A percentile compares a stretch with the other conserved stretches of the same genome.
Conservation (phyloP, 2,797 vertebrate genomes). For the Pampus argenteus region DNA sequence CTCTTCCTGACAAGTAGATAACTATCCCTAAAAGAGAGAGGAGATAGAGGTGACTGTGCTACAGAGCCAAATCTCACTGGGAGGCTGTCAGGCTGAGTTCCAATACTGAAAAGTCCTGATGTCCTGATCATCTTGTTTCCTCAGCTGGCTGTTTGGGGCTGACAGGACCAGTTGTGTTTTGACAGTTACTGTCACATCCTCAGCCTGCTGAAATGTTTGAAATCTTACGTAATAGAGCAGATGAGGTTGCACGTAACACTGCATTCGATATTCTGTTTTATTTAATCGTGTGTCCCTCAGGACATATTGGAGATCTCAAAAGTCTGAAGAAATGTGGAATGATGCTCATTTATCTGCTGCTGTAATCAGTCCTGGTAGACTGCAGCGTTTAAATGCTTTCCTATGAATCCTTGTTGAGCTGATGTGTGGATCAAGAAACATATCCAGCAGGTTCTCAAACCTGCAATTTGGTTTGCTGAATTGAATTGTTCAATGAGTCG, state of each 20-base stretch:
- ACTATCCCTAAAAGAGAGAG: slow-evolving; percentile 68
- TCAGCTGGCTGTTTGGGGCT: slow-evolving; percentile 40
- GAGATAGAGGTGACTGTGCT: slow-evolving; percentile 77
- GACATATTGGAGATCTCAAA: slow-evolving; percentile 24
- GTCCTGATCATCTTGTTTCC: slow-evolving; percentile 60
- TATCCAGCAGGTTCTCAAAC: neutral
- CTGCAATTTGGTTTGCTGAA: slow-evolving; percentile 19
- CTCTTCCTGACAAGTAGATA: slow-evolving; percentile 73
- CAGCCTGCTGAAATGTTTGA: slow-evolving; percentile 41
- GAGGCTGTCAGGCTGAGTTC: slow-evolving; percentile 68
- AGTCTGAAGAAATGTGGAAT: neutral
- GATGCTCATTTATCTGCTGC: neutral
- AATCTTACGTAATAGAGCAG: slow-evolving; percentile 33
- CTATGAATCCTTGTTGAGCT: neutral
- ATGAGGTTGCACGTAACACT: slow-evolving; percentile 21
- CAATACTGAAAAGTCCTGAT: slow-evolving; percentile 46
- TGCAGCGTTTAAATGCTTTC: neutral
- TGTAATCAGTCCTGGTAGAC: neutral
- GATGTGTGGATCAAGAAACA: neutral
- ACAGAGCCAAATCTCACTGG: slow-evolving; percentile 67
- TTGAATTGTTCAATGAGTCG: slow-evolving; percentile 14
- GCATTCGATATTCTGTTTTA: slow-evolving; percentile 10
- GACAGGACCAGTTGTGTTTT: slow-evolving; percentile 53
- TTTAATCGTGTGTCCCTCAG: slow-evolving; percentile 18
- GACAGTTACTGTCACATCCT: slow-evolving; percentile 47